These are phyloP conservation scores for Physeter macrocephalus DNA, from an alignment of 2,113 vertebrate species.

Conservation along the genomic window DNA sequence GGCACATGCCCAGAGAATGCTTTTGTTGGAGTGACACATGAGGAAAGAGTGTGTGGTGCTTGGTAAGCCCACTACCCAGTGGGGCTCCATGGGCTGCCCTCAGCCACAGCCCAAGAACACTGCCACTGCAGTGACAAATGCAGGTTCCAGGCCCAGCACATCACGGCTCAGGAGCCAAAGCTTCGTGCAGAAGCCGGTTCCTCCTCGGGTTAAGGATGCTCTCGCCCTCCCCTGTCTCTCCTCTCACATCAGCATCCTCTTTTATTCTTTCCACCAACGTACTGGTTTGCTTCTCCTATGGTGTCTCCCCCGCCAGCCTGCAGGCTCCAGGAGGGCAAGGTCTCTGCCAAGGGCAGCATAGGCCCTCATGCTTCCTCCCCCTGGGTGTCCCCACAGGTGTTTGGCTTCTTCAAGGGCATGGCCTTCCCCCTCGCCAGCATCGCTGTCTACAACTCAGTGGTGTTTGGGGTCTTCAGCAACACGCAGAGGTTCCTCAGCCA, in stretches of 20 bases:
- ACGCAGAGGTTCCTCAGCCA: constrained; percentile 85
- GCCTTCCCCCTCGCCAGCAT: constrained; percentile 95
- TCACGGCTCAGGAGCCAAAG: neutral
- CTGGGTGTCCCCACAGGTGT: constrained; percentile 78
- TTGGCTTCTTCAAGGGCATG: constrained; percentile 97
- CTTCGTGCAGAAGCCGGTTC: fast-evolving
- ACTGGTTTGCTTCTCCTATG: neutral
- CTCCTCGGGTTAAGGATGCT: neutral
- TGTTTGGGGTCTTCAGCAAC: constrained; percentile 95
- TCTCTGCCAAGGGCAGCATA: fast-evolving
- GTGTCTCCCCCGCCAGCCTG: fast-evolving
- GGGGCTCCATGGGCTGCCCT: neutral
- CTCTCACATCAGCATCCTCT: neutral
- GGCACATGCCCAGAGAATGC: neutral
- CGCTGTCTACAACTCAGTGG: constrained; percentile 91
- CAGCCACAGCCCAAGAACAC: neutral
- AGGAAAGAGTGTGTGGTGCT: neutral
- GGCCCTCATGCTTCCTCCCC: neutral
- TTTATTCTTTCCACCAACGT: neutral
- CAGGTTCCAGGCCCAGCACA: neutral
- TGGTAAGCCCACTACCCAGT: neutral
- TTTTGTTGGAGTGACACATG: neutral
- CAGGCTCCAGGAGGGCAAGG: neutral
- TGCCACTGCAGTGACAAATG: neutral
- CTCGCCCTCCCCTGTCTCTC: fast-evolving